phyloP scores from a whole-genome alignment of 2,797 vertebrate species.

The Pristis pectinata region DNA sequence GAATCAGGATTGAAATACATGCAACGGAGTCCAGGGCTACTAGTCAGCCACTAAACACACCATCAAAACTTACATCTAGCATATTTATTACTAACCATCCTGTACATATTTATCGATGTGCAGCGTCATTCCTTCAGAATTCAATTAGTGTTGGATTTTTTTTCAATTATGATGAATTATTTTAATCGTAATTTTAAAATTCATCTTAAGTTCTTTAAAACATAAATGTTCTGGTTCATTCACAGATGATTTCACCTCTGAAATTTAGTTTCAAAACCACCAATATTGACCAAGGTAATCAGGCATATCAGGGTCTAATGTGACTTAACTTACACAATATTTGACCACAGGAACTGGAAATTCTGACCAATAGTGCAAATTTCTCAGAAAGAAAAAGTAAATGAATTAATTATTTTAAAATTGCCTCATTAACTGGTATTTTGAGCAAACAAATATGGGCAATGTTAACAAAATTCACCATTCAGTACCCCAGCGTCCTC shows the following conservation, averaged over 20 bases:
- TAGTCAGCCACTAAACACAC: background rate
- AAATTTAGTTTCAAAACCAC: background rate
- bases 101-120: background rate
- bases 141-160: background rate
- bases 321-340: background rate
- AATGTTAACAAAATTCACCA: too few relatives aligned
- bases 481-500: too few relatives aligned
- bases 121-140: background rate
- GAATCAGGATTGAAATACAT: background rate
- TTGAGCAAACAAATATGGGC: too few relatives aligned
- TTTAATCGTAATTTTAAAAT: background rate
- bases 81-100: background rate
- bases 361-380: background rate
- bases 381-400: too few relatives aligned
- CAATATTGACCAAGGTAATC: background rate
- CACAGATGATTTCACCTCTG: background rate
- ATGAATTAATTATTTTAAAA: too few relatives aligned
- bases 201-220: background rate
- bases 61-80: background rate
- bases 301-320: background rate
- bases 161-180: too few relatives aligned
- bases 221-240: background rate
- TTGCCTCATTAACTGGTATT: too few relatives aligned
- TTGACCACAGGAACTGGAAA: background rate
- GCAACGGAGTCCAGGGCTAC: background rate